Evolutionary conservation across 35 echinoderm and acorn worm genomes (phyloP).

Genomic region (Lytechinus variegatus): DNA sequence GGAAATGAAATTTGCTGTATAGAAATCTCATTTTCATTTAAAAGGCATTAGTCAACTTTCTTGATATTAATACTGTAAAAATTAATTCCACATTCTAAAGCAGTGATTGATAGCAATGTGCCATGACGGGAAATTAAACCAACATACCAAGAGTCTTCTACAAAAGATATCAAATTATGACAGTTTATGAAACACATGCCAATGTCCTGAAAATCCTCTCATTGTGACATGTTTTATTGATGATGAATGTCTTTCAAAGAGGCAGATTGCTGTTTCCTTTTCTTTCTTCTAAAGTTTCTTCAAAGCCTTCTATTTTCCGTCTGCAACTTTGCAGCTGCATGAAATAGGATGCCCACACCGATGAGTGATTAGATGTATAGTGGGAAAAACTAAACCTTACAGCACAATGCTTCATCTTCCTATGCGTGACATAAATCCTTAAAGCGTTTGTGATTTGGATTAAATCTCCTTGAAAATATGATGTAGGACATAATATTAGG

Average conservation of each 20-base stretch:
- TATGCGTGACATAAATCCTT: background rate
- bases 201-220: background rate
- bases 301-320: slow-evolving; percentile 1
- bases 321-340: background rate
- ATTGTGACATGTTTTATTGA: background rate
- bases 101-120: background rate
- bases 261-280: background rate
- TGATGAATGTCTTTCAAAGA: background rate
- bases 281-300: background rate
- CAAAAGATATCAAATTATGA: background rate
- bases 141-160: background rate
- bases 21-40: too few relatives aligned
- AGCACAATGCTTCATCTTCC: background rate
- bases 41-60: background rate
- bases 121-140: background rate
- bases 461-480: background rate
- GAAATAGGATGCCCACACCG: background rate
- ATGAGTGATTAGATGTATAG: background rate
- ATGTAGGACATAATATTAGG: background rate
- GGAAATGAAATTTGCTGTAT: too few relatives aligned
- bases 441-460: background rate
- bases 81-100: background rate
- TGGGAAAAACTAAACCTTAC: background rate
- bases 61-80: background rate
- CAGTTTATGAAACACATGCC: background rate